Evolutionary conservation across 2,113 vertebrate genomes (phyloP), one percentile per base, ranked within the genome.

Genomic region (Astur gentilis): DNA sequence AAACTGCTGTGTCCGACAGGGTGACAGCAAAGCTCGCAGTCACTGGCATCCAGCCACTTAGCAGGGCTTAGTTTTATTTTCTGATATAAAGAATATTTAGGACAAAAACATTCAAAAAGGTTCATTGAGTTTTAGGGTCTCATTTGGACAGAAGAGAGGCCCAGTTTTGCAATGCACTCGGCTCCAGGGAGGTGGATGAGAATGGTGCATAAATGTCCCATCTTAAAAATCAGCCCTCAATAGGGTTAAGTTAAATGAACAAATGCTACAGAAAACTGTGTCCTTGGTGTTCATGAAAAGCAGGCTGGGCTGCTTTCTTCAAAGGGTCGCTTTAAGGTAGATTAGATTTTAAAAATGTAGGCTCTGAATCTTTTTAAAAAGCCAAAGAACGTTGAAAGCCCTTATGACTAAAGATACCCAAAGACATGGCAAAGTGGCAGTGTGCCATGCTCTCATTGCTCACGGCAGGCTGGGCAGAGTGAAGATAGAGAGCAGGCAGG

Each of bases 391-490:
- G 1, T 84, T 90, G 96, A 83, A 93, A 95, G 93, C 70, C 70
- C 88, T 92, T 32, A 23, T 83, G 83, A 87, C 69, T 87, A 13
- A 87, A 94, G 93, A 76, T 79, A 91, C 84, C 91, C 77, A 87
- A 65, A 93, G 93, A 95, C 95, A 91, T 17, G 84, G 91, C 57
- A 5, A 13, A 47, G 84, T 93, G 95, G 95, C 93, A 93, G 87
- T 3, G 3, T 91, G 95, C 93, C 95, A 93, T 1, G 36, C 81
- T n/a, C 52, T 31, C 89, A 32, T 94, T 89, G 92, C 93, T 88
- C 87, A 77, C 16, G 11, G 93, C 84, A 90, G 77, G 66, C 44
- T 83, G 84, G 87, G 91, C 94, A 91, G 50, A 75, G 45, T 7
- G 86, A 18, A 14, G 57, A 12, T 2, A 34, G 22, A 45, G 62